Conservation (phyloP, 2,113 vertebrate species). For the Menura novaehollandiae region DNA sequence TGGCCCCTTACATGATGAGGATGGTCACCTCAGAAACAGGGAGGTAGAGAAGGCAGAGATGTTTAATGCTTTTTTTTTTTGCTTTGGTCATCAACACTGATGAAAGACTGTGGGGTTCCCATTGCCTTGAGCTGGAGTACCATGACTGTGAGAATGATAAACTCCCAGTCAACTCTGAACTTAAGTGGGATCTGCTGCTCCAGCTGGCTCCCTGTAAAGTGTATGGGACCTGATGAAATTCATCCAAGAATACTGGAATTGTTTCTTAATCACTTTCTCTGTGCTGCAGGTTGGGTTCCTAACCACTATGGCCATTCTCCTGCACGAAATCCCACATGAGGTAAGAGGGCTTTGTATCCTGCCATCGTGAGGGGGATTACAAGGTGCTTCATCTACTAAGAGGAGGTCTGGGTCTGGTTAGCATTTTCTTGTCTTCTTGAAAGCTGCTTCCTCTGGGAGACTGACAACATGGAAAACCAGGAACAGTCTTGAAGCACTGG, state of each 20-base stretch:
- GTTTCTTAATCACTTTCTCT: not conserved
- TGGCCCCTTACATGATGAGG: not conserved
- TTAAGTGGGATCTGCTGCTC: not conserved
- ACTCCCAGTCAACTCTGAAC: not conserved
- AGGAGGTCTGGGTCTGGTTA: not conserved
- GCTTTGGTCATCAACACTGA: not conserved
- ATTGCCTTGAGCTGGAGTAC: not conserved
- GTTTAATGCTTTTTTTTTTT: not conserved
- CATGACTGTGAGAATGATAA: not conserved
- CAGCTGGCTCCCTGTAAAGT: not conserved
- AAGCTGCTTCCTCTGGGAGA: not conserved
- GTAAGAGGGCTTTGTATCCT: slow-evolving; percentile 68
- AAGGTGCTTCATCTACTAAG: not conserved
- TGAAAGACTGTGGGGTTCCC: not conserved
- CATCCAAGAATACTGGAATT: not conserved
- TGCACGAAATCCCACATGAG: slow-evolving; percentile 98
- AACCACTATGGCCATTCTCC: slow-evolving; percentile 93
- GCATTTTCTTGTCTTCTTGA: not conserved
- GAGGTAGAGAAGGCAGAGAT: not conserved
- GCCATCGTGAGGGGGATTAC: not conserved
- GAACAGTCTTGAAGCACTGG: not conserved
- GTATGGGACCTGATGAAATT: not conserved
- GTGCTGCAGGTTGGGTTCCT: slow-evolving; percentile 87
- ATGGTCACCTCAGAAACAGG: not conserved
- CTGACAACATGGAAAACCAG: not conserved